These are phyloP conservation scores for Epinephelus lanceolatus DNA, from an alignment of 2,113 vertebrate genomes.

Conservation along the genomic window DNA sequence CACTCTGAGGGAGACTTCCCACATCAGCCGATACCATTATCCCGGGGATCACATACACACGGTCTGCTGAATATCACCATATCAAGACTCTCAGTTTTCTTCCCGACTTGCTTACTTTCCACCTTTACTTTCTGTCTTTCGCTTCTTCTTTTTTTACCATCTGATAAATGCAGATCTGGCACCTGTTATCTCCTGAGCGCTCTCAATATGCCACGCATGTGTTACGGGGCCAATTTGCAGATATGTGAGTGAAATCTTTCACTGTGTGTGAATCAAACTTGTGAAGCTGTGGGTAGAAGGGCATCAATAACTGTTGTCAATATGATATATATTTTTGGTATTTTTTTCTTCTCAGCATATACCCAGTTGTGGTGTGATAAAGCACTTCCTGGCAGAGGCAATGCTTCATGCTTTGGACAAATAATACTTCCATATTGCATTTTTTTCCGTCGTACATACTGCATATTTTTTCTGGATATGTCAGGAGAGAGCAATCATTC, in stretches of 20 bases:
- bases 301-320: conserved; percentile 38
- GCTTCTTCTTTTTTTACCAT: conserved; percentile 3
- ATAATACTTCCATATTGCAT: conserved; percentile 61
- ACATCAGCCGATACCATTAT: conserved; percentile 58
- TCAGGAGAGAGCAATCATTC: conserved; percentile 49
- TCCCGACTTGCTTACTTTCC: conserved; percentile 45
- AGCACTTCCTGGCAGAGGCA: conserved; percentile 14
- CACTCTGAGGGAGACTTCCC: conserved; percentile 44
- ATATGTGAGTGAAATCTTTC: conserved; percentile 43
- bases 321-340: conserved; percentile 27
- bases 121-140: conserved; percentile 41
- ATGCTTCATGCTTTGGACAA: conserved; percentile 51
- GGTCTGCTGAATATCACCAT: conserved; percentile 43
- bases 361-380: conserved; percentile 20
- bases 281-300: conserved; percentile 12
- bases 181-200: conserved; percentile 48
- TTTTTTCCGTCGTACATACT: conserved; percentile 48
- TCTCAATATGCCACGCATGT: conserved; percentile 51
- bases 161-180: conserved; percentile 58
- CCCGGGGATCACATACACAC: conserved; percentile 50
- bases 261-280: neutral
- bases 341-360: conserved; percentile 10
- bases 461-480: conserved; percentile 17
- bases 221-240: conserved; percentile 41
- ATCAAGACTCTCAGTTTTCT: conserved; percentile 51